These are phyloP conservation scores for Phyllotis vaccarum DNA, from an alignment of 2,797 vertebrate species.

Conservation along the genomic window DNA sequence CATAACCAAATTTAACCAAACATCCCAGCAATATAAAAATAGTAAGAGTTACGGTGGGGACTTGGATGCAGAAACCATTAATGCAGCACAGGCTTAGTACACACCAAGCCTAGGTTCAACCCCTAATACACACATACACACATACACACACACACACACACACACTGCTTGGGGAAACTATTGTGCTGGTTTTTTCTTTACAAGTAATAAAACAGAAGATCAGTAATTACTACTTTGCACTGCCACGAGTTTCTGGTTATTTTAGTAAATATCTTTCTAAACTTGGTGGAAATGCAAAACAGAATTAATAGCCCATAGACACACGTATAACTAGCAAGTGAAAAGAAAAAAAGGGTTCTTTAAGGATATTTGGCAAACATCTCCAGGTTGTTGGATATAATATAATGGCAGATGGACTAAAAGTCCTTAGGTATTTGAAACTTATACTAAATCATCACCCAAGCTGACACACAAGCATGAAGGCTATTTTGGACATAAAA, in stretches of 20 bases:
- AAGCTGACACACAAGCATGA: not conserved
- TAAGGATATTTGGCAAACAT: not conserved
- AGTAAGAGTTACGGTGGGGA: not conserved
- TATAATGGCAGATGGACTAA: not conserved
- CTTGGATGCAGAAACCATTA: not conserved
- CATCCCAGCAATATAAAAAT: not conserved
- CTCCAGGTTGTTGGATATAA: not conserved
- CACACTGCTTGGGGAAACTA: not conserved
- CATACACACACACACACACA: not conserved
- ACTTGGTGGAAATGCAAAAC: constrained; percentile 14
- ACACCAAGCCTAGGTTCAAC: not conserved
- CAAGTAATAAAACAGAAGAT: constrained; percentile 10
- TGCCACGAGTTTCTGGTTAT: not conserved
- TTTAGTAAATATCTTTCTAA: constrained; percentile 58
- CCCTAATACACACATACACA: not conserved
- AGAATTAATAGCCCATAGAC: constrained; percentile 13
- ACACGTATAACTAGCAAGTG: not conserved
- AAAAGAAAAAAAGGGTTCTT: not conserved
- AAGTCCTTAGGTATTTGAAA: not conserved
- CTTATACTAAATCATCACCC: not conserved
- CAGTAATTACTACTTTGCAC: not conserved
- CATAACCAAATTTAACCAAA: not conserved
- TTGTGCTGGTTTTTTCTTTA: not conserved
- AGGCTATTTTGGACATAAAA: not conserved
- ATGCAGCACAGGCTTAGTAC: not conserved